A percentile compares a stretch with the other conserved stretches of the same genome.
Evolutionary conservation across 2,888 invertebrate species (phyloP).

Genomic region (Cheilosia pagana): DNA sequence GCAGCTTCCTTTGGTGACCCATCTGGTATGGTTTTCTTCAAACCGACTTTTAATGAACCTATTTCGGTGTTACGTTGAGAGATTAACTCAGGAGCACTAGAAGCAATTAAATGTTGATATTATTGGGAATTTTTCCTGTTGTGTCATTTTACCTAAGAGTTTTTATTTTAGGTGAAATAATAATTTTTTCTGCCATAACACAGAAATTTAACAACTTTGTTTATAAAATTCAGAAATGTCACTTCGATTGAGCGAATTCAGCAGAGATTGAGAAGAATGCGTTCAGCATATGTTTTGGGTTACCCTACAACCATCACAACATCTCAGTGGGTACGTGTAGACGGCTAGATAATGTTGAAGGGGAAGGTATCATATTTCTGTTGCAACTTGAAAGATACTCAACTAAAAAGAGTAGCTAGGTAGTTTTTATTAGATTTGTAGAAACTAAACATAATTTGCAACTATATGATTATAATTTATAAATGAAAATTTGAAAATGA

Average conservation of each 20-base stretch:
- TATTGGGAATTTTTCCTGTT: not conserved
- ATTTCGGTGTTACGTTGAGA: slow-evolving; percentile 77
- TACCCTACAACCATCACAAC: no score
- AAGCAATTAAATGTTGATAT: no score
- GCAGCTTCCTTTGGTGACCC: slow-evolving; percentile 76
- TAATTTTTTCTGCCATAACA: slow-evolving; percentile 57
- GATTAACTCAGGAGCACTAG: slow-evolving; percentile 78
- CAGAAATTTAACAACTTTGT: slow-evolving; percentile 25
- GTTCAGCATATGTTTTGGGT: not conserved
- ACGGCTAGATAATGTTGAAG: no score
- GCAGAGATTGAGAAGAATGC: not conserved
- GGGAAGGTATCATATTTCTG: no score
- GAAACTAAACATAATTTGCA: no score
- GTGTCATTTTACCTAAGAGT: slow-evolving; percentile 77
- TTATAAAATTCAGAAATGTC: slow-evolving; percentile 35
- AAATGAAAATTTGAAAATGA: no score
- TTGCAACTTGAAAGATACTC: no score
- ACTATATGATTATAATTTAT: no score
- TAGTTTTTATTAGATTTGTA: no score
- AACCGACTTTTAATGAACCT: slow-evolving; percentile 76
- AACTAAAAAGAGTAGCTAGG: no score
- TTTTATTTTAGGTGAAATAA: slow-evolving; percentile 77
- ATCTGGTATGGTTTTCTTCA: slow-evolving; percentile 78
- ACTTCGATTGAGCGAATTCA: not conserved
- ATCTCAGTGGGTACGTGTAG: no score